Conservation (phyloP, 2,113 vertebrate genomes). For the Psittacus erithacus region DNA sequence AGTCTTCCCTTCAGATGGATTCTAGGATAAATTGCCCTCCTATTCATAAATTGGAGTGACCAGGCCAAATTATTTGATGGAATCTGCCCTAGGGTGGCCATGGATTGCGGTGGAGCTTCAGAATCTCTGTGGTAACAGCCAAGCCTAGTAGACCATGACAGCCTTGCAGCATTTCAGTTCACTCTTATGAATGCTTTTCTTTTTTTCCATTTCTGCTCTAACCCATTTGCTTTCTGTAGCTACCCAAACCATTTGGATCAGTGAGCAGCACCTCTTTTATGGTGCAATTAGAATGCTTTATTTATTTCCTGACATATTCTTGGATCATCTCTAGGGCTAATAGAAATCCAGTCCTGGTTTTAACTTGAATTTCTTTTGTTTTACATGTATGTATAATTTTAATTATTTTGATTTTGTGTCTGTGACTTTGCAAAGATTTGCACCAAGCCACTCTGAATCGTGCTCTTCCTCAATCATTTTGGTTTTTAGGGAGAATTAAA, state of each 20-base stretch:
- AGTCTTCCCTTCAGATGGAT: not conserved
- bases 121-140: not conserved
- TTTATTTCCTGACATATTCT: not conserved
- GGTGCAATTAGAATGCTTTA: not conserved
- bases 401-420: not conserved
- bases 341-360: constrained; percentile 52
- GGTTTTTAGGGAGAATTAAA: not conserved
- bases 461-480: not conserved
- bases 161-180: not conserved
- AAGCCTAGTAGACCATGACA: not conserved
- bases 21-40: not conserved
- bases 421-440: constrained; percentile 63
- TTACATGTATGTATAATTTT: not conserved
- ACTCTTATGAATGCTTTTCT: not conserved
- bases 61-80: not conserved
- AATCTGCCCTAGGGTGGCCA: not conserved
- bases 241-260: not conserved
- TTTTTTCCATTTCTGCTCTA: not conserved
- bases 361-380: constrained; percentile 71
- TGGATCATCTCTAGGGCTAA: constrained; percentile 2
- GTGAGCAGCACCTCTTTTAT: not conserved
- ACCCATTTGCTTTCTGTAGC: not conserved
- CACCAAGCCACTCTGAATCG: constrained; percentile 4
- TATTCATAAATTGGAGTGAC: not conserved
- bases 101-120: not conserved